These are phyloP conservation scores for Lamproptera curius DNA, from an alignment of 2,888 invertebrate species.

Conservation along the genomic window DNA sequence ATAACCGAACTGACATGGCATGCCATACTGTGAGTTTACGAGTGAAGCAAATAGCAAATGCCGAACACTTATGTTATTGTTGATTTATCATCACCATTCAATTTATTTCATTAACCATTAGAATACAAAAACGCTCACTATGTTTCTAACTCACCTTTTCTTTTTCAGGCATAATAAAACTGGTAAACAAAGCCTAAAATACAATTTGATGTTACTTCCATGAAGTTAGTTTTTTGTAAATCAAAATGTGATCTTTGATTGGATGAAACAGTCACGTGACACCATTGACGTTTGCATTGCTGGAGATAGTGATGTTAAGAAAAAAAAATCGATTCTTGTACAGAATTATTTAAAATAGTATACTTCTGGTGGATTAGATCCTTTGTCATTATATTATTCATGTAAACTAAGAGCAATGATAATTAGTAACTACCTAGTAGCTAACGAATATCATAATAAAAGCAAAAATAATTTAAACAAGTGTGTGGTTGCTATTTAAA, in stretches of 20 bases:
- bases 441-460: too few relatives aligned
- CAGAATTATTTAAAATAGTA: too few relatives aligned
- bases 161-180: constrained; percentile 53
- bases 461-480: too few relatives aligned
- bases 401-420: too few relatives aligned
- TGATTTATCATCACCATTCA: constrained; percentile 9
- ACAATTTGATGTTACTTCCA: constrained; percentile 48
- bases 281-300: constrained; percentile 47
- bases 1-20: constrained; percentile 68
- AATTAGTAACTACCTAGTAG: too few relatives aligned
- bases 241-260: constrained; percentile 26
- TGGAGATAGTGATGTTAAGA: constrained; percentile 30
- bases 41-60: constrained; percentile 46
- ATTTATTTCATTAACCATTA: constrained; percentile 15
- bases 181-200: constrained; percentile 50
- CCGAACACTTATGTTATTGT: constrained; percentile 38
- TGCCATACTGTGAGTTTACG: constrained; percentile 39
- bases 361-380: too few relatives aligned
- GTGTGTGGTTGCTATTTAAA: too few relatives aligned
- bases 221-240: constrained; percentile 50
- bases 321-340: constrained; percentile 5
- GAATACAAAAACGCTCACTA: constrained; percentile 23
- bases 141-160: constrained; percentile 50
- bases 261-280: constrained; percentile 47
- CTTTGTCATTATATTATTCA: too few relatives aligned